phyloP scores from a whole-genome alignment of 2,797 vertebrate species.

The Taeniopygia guttata region DNA sequence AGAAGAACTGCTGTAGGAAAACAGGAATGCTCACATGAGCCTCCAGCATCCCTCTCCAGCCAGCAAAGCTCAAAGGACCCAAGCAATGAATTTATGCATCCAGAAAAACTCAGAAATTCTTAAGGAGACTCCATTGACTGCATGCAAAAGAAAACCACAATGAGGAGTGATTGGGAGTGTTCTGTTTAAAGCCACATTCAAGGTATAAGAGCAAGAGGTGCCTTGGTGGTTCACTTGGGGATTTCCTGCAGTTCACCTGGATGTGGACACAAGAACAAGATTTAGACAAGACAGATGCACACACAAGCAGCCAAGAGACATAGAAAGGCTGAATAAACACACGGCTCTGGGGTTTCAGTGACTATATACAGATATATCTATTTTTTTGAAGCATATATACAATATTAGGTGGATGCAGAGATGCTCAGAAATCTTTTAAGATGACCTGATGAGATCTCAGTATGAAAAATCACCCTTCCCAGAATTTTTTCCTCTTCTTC shows the following conservation, averaged over 20 bases:
- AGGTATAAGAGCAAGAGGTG: accelerated
- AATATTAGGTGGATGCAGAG: neutral
- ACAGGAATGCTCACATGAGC: neutral
- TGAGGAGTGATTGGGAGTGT: neutral
- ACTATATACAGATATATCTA: no score
- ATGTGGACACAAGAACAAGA: neutral
- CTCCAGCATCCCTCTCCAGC: neutral
- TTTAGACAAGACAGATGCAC: neutral
- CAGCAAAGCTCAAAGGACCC: neutral
- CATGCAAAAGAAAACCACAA: neutral
- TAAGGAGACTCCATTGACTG: neutral
- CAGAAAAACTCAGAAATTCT: neutral
- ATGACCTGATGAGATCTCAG: neutral
- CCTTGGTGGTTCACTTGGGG: neutral
- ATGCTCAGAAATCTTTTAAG: neutral
- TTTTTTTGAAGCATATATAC: neutral
- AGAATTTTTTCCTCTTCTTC: neutral
- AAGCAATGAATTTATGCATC: neutral
- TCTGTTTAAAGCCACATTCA: neutral
- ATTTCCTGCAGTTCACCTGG: neutral
- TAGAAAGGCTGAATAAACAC: neutral
- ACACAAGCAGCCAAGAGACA: neutral
- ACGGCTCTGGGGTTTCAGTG: neutral
- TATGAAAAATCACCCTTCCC: neutral
- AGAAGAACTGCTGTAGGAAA: neutral